phyloP scores from a whole-genome alignment of 2,888 invertebrate species.

The Yponomeuta sedellus region DNA sequence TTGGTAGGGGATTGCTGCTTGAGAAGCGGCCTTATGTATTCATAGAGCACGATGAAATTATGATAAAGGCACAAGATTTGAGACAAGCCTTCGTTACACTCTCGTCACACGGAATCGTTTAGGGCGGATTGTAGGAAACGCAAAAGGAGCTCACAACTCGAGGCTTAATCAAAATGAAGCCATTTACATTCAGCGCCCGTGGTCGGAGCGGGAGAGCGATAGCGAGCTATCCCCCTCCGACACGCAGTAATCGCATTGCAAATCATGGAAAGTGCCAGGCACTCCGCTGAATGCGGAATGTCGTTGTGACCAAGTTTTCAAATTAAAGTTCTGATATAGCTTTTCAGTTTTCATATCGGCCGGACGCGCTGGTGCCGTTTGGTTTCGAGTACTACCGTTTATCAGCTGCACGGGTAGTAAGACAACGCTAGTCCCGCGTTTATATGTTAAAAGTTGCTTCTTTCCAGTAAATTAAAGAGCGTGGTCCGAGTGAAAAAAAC shows the following conservation, averaged over 20 bases:
- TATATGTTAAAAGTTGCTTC: too few relatives aligned
- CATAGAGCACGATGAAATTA: not conserved
- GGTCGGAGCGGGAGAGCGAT: conserved; percentile 41
- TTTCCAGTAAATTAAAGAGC: too few relatives aligned
- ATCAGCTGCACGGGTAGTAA: too few relatives aligned
- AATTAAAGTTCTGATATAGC: not conserved
- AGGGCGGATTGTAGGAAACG: conserved; percentile 58
- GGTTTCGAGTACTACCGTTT: too few relatives aligned
- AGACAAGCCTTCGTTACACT: not conserved
- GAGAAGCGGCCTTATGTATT: too few relatives aligned
- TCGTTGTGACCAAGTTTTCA: conserved; percentile 38
- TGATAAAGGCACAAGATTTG: not conserved
- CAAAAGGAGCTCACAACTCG: conserved; percentile 50
- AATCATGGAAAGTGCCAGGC: conserved; percentile 52
- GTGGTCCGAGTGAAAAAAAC: too few relatives aligned
- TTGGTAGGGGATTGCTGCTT: too few relatives aligned
- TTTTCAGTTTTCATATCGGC: conserved; percentile 22
- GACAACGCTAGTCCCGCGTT: too few relatives aligned
- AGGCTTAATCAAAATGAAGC: conserved; percentile 69
- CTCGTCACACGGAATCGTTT: conserved; percentile 29
- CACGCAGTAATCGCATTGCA: conserved; percentile 61
- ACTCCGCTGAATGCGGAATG: conserved; percentile 48
- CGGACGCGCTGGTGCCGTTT: conserved; percentile 22
- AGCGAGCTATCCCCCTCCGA: conserved; percentile 47
- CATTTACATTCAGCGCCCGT: conserved; percentile 66